phyloP scores from a whole-genome alignment of 92 coral and sea anemone genomes.

The Actinostola sp. region DNA sequence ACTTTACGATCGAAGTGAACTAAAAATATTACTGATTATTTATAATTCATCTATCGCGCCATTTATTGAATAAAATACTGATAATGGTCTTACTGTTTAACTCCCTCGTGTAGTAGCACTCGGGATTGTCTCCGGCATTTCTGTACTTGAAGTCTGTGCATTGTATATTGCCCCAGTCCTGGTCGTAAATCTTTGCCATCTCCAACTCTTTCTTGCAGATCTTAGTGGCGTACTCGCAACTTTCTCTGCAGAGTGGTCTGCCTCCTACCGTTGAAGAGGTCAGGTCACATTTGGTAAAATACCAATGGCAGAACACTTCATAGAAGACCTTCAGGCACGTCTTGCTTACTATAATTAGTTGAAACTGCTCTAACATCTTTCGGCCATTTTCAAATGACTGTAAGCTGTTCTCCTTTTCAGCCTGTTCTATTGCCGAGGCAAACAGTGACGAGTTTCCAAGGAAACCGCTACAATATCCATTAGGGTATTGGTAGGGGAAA shows the following conservation, averaged over 20 bases:
- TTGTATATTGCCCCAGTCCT: slow-evolving; percentile 3
- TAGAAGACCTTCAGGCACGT: slow-evolving; percentile 15
- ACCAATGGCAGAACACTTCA: background rate
- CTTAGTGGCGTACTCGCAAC: slow-evolving; percentile 7
- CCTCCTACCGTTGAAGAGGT: background rate
- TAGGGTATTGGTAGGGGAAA: slow-evolving; percentile 7
- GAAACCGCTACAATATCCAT: slow-evolving; percentile 11
- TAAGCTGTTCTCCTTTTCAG: background rate
- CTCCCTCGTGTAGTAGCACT: slow-evolving; percentile 17
- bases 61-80: too few species aligned
- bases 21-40: too few species aligned
- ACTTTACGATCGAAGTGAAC: too few species aligned
- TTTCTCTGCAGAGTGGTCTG: slow-evolving; percentile 19
- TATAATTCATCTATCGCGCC: too few species aligned
- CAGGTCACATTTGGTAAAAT: slow-evolving; percentile 23
- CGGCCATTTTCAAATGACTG: background rate
- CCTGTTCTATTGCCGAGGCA: background rate
- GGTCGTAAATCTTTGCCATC: background rate
- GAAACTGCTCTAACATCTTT: slow-evolving; percentile 3
- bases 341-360: background rate
- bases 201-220: slow-evolving; percentile 7
- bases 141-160: background rate
- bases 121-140: slow-evolving; percentile 26
- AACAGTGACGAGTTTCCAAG: background rate
- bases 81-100: slow-evolving; percentile 26